These are phyloP conservation scores for Saturnia japonica DNA, from an alignment of 2,888 invertebrate species.

Conservation along the genomic window DNA sequence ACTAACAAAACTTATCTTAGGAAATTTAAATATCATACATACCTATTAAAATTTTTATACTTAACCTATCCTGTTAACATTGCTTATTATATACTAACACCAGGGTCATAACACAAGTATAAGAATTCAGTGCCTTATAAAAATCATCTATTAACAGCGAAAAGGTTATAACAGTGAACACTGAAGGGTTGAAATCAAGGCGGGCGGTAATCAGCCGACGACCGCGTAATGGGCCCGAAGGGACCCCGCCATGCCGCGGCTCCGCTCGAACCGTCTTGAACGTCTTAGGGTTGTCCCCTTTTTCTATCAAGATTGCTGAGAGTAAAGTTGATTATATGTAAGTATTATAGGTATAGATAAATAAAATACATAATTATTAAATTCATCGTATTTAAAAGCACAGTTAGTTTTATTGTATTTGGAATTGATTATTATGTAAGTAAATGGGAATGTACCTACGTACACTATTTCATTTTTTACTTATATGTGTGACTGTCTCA, in stretches of 20 bases:
- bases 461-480: too few species aligned
- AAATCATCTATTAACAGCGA: constrained; percentile 24
- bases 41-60: neutral
- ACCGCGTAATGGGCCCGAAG: constrained; percentile 79
- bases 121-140: constrained; percentile 21
- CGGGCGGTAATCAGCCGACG: constrained; percentile 78
- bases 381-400: too few species aligned
- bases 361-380: too few species aligned
- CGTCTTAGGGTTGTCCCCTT: constrained; percentile 17
- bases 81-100: neutral
- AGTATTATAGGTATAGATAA: too few species aligned
- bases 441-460: too few species aligned
- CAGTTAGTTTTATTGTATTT: too few species aligned
- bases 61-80: neutral
- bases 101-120: neutral
- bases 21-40: neutral
- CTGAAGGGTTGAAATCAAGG: constrained; percentile 76
- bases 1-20: neutral
- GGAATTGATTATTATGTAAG: too few species aligned
- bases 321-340: neutral
- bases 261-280: neutral
- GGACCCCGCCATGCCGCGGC: constrained; percentile 44
- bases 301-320: neutral
- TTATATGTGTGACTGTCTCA: too few species aligned
- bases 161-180: constrained; percentile 19